Percentiles rank a stretch among this genome's conserved stretches.
Evolutionary conservation across 2,113 vertebrate species (phyloP).

Genomic region (Vulpes vulpes): DNA sequence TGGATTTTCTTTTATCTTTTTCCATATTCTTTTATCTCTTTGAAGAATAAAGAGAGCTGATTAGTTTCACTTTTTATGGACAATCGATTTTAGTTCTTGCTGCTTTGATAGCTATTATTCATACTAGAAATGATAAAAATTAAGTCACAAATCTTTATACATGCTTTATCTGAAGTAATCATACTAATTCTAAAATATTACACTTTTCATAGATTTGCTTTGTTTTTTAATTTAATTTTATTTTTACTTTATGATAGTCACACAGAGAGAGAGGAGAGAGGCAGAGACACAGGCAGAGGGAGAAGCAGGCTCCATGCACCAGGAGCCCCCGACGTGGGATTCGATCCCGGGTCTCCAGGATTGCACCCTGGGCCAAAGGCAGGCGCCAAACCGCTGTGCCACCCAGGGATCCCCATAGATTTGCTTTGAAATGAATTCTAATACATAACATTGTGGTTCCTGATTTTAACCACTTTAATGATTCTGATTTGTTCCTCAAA

Average conservation of each 20-base stretch:
- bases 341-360: no score
- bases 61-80: conserved; percentile 53
- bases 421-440: conserved; percentile 25
- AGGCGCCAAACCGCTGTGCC: no score
- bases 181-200: conserved; percentile 27
- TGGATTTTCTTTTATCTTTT: conserved; percentile 34
- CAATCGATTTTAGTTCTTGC: conserved; percentile 46
- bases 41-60: conserved; percentile 28
- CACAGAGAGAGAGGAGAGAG: no score
- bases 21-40: conserved; percentile 18
- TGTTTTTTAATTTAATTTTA: not conserved
- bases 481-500: conserved; percentile 54
- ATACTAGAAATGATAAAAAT: not conserved
- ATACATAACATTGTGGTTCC: conserved; percentile 24
- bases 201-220: conserved; percentile 24
- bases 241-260: no score
- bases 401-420: not conserved
- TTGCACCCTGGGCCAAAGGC: no score
- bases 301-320: no score
- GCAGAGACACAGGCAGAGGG: no score
- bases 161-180: conserved; percentile 51
- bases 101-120: conserved; percentile 51
- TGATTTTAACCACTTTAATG: conserved; percentile 37
- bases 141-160: conserved; percentile 59
- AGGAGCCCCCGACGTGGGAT: no score